Conservation (phyloP, 2,797 vertebrate genomes). For the Myotis myotis region DNA sequence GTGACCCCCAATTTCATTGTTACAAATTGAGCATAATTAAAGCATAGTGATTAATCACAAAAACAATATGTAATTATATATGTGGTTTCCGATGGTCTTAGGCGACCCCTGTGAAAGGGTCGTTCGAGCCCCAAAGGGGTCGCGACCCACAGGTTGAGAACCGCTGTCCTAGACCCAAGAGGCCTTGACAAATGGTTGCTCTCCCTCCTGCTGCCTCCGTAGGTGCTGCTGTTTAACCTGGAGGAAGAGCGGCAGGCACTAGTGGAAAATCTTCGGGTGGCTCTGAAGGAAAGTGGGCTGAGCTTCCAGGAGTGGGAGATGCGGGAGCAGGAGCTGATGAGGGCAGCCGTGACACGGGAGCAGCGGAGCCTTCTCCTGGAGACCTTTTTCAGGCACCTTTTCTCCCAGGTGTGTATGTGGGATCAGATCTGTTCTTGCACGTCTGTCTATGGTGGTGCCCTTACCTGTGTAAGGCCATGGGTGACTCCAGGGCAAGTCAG, state of each 20-base stretch:
- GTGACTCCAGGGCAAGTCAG: not conserved
- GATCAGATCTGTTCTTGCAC: not conserved
- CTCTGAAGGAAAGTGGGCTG: conserved; percentile 77
- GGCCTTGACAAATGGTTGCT: not conserved
- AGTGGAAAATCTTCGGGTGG: conserved; percentile 79
- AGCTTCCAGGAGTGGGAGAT: conserved; percentile 85
- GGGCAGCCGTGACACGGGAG: conserved; percentile 88
- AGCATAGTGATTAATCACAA: no score
- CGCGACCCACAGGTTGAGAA: no score
- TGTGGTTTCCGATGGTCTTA: no score
- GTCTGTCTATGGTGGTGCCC: not conserved
- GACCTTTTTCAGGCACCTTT: conserved; percentile 92
- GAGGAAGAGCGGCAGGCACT: conserved; percentile 86
- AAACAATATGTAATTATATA: no score
- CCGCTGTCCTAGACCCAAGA: not conserved
- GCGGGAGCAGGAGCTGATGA: conserved; percentile 87
- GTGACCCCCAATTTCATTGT: no score
- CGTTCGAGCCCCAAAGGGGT: no score
- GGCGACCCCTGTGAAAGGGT: no score
- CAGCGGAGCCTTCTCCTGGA: conserved; percentile 91
- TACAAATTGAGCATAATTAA: no score
- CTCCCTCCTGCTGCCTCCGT: not conserved
- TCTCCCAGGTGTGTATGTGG: conserved; percentile 86
- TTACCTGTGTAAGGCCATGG: not conserved
- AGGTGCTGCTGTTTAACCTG: conserved; percentile 91